These are phyloP conservation scores for Sceloporus undulatus DNA, from an alignment of 2,113 vertebrate genomes.

Conservation along the genomic window DNA sequence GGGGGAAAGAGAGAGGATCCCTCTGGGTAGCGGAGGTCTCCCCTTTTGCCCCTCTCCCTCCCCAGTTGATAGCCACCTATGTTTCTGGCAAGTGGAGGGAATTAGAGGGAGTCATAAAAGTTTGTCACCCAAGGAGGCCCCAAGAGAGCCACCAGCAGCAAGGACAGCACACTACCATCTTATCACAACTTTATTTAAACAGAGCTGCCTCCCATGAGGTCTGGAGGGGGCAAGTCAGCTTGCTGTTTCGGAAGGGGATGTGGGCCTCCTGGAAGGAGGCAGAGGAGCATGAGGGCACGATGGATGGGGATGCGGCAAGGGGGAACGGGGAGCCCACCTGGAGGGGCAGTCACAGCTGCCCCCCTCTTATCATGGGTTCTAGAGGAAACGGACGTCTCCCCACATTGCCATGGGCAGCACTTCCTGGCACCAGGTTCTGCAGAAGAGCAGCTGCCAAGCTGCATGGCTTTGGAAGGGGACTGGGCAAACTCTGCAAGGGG, in stretches of 20 bases:
- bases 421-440: not conserved
- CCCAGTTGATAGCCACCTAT: constrained; percentile 68
- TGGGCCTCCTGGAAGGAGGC: constrained; percentile 69
- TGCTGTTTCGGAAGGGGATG: constrained; percentile 77
- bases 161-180: too few species aligned
- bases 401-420: not conserved
- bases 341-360: too few species aligned
- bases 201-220: constrained; percentile 69
- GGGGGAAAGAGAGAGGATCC: too few species aligned
- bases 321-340: too few species aligned
- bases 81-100: constrained; percentile 92
- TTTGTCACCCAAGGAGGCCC: constrained; percentile 85
- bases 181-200: too few species aligned
- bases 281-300: not conserved
- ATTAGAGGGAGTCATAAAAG: constrained; percentile 85
- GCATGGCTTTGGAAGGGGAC: too few species aligned
- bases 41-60: too few species aligned
- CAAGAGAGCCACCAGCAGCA: not conserved
- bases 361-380: too few species aligned
- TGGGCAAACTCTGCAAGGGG: too few species aligned
- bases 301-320: too few species aligned
- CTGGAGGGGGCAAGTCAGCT: constrained; percentile 78
- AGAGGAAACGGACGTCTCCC: too few species aligned
- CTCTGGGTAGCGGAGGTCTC: too few species aligned
- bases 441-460: not conserved